Conservation (phyloP, 2,113 vertebrate genomes). For the Prietella phreatophila region DNA sequence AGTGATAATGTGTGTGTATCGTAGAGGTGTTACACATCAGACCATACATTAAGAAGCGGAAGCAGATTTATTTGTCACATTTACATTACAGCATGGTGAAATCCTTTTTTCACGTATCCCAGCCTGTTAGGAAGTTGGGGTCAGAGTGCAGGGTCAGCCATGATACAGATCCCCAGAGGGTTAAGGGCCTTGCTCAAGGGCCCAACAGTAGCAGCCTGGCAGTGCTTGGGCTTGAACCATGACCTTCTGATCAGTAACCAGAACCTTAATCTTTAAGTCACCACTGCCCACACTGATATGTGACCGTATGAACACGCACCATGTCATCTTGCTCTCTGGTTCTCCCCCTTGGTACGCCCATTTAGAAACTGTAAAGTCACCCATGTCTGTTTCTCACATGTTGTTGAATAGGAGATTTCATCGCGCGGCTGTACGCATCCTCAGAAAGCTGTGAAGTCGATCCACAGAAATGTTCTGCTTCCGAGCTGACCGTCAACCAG, state of each 20-base stretch:
- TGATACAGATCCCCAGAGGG: too few species aligned
- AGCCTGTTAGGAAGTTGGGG: too few species aligned
- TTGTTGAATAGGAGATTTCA: constrained; percentile 74
- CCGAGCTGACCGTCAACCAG: constrained; percentile 78
- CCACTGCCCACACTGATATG: background rate
- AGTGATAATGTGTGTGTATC: background rate
- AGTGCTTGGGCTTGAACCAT: too few species aligned
- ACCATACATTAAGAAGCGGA: background rate
- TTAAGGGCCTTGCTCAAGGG: too few species aligned
- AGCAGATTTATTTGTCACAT: too few species aligned
- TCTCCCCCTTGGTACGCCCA: background rate
- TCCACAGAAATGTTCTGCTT: constrained; percentile 76
- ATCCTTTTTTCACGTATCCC: too few species aligned
- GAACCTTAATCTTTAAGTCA: too few species aligned
- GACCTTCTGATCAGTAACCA: too few species aligned
- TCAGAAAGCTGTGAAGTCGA: constrained; percentile 85
- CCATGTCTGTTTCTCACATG: background rate
- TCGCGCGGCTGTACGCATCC: constrained; percentile 74
- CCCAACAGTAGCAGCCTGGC: too few species aligned
- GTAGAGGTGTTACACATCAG: background rate
- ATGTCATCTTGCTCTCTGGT: background rate
- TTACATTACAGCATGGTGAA: too few species aligned
- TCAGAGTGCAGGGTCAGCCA: too few species aligned
- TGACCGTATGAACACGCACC: background rate
- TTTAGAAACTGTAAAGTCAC: background rate